Evolutionary conservation across 2,888 invertebrate species (phyloP).

Genomic region (Tetropium fuscum): DNA sequence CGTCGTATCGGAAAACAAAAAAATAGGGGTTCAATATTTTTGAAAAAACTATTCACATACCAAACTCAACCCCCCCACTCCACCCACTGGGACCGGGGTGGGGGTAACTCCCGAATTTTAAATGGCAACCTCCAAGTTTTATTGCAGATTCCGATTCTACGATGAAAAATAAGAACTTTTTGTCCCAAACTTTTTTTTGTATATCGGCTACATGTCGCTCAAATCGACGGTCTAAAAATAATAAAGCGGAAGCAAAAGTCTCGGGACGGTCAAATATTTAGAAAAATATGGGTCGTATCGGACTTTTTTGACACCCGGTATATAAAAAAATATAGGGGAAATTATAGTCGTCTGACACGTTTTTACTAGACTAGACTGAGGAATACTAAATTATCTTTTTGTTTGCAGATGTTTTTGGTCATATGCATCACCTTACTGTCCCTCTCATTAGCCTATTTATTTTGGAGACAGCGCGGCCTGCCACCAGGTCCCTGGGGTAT

Average conservation of each 20-base stretch:
- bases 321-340: neutral
- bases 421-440: slow-evolving; percentile 34
- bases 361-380: neutral
- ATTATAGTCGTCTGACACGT: neutral
- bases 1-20: no score
- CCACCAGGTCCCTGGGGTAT: slow-evolving; percentile 86
- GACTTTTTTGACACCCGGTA: no score
- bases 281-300: no score
- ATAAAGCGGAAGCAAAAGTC: no score
- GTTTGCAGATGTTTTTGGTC: slow-evolving; percentile 50
- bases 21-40: no score
- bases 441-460: slow-evolving; percentile 31
- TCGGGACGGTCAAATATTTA: no score
- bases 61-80: no score
- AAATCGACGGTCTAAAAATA: no score
- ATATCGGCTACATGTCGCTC: no score
- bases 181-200: no score
- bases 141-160: neutral
- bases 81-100: neutral
- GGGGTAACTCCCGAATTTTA: neutral
- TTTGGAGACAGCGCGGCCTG: slow-evolving; percentile 60
- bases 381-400: neutral
- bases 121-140: neutral
- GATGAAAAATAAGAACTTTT: no score
- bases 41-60: no score